A percentile compares a stretch with the other conserved stretches of the same genome.
These are phyloP conservation scores for Sphenodon punctatus DNA, from an alignment of 2,797 vertebrate species.

Conservation along the genomic window DNA sequence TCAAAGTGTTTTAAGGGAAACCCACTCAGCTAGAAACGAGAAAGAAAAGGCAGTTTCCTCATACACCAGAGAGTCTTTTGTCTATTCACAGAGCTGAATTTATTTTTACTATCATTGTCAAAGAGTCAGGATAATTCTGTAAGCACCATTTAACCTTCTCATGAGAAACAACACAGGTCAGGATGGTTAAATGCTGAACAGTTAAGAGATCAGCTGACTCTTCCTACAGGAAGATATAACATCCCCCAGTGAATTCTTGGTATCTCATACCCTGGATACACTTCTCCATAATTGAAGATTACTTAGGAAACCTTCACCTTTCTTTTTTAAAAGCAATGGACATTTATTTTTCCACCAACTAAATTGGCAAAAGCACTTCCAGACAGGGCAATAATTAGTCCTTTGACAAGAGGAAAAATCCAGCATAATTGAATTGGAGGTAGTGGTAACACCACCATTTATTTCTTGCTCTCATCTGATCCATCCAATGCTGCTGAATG, in stretches of 20 bases:
- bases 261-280: slow-evolving; percentile 14
- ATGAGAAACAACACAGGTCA: slow-evolving; percentile 45
- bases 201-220: neutral
- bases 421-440: neutral
- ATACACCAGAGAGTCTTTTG: neutral
- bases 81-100: slow-evolving; percentile 11
- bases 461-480: neutral
- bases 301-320: neutral
- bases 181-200: slow-evolving; percentile 11
- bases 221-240: neutral
- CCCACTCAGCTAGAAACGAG: neutral
- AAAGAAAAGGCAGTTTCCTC: neutral
- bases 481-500: neutral
- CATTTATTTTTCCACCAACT: neutral
- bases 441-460: neutral
- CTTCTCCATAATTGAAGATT: neutral
- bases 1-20: neutral
- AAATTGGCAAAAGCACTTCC: neutral
- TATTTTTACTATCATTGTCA: slow-evolving; percentile 1
- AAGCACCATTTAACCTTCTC: slow-evolving; percentile 53
- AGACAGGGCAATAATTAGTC: neutral
- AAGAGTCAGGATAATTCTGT: slow-evolving; percentile 16
- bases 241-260: neutral
- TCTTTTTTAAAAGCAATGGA: neutral
- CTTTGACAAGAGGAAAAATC: neutral